Base-by-base conservation (phyloP, 2,797 vertebrate species). In the Danio kyathit region DNA sequence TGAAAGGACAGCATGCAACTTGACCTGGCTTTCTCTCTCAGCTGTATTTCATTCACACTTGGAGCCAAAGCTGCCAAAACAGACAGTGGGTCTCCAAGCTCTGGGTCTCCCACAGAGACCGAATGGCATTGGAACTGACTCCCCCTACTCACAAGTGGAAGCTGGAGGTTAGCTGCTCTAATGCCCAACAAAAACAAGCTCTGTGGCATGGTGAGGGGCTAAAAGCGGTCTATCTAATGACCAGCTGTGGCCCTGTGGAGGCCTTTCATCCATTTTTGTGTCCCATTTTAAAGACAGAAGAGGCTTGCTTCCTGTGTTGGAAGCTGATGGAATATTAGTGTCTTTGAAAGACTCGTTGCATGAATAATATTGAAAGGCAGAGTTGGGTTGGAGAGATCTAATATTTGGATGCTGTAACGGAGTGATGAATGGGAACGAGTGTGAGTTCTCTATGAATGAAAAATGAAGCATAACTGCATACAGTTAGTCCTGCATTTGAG, bases 111-210 rank as follows among this genome's bases (percentile, higher is more conserved):
- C 10, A 60, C 86, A 19, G 85, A 83, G 88, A 88, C 41, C 40
- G 85, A 89, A 87, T 89, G 86, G 82, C 83, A 84, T 86, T 86
- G 74, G 87, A 88, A 91, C 88, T 85, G 87, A 89, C 74, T 87
- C 77, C 74, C 29, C 29, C 38, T 63, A 49, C 16, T 66, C 16
- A 61, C 14, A 14, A 74, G 29, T 52, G 44, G 56, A 29, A 66
- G 56, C 60, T n/a, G 19, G 46, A 72, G 52, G 77, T 71, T 66
- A 59, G 38, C 48, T 5, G 46, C 29, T 72, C 46, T 78, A 73
- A 69, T 41, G 38, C 74, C 46, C 63, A 29, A 69, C 77, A 83
- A 80, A 78, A 44, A 67, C 21, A 6, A 41, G 12, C 76, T 80
- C 76, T 66, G 38, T 80, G 49, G 81, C 69, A 60, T 64, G 5